Conservation (phyloP, 2,113 vertebrate species). For the Orthochromis malagaraziensis region DNA sequence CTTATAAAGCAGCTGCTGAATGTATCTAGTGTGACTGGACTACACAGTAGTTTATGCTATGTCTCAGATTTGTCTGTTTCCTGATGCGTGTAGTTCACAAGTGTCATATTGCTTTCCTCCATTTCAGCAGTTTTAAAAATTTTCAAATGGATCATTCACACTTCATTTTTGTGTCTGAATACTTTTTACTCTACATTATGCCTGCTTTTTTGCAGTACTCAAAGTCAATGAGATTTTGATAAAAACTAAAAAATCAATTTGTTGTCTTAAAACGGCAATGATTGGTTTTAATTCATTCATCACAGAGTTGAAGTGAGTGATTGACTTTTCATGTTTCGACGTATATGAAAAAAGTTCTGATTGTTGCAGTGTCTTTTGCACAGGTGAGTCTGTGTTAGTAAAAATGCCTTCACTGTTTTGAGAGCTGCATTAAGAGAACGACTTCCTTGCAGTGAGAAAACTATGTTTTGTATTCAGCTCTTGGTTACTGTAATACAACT, state of each 20-base stretch:
- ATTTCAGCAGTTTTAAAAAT: background rate
- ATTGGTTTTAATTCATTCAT: background rate
- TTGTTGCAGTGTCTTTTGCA: background rate
- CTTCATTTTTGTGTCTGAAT: background rate
- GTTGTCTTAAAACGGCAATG: background rate
- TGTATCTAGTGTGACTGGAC: background rate
- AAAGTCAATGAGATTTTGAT: background rate
- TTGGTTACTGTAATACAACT: background rate
- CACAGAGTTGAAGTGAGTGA: background rate
- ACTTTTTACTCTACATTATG: background rate
- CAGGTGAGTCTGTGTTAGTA: background rate
- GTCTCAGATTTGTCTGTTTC: background rate
- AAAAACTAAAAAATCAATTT: background rate
- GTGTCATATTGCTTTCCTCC: background rate
- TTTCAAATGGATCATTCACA: background rate
- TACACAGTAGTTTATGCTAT: background rate
- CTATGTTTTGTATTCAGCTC: background rate
- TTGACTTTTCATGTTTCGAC: background rate
- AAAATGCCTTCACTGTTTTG: background rate
- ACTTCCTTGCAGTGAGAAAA: background rate
- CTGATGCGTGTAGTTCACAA: background rate
- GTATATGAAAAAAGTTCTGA: background rate
- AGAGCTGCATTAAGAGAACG: background rate
- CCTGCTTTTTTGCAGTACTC: background rate
- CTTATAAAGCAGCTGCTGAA: background rate